phyloP scores from a whole-genome alignment of 2,797 vertebrate genomes.

The Taeniopygia guttata region DNA sequence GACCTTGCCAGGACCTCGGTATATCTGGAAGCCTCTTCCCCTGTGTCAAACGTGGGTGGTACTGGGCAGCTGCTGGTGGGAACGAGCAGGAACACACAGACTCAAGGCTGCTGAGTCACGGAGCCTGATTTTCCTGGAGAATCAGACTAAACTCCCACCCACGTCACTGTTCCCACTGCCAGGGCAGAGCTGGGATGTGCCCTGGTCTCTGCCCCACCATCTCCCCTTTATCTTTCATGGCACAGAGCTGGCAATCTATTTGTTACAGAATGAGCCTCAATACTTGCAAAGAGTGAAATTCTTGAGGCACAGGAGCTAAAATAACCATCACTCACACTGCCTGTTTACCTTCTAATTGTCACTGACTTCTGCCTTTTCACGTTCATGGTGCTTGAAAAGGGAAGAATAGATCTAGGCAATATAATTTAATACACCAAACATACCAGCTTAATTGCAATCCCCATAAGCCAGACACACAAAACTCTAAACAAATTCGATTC shows the following conservation, averaged over 20 bases:
- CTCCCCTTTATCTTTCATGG: not conserved
- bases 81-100: not conserved
- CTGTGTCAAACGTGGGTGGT: not conserved
- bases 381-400: not conserved
- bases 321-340: not conserved
- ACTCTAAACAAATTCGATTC: slow-evolving; percentile 65
- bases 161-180: not conserved
- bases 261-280: not conserved
- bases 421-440: slow-evolving; percentile 54
- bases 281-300: not conserved
- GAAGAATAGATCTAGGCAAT: slow-evolving; percentile 12
- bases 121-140: not conserved
- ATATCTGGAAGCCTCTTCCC: not conserved
- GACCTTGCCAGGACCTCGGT: not conserved
- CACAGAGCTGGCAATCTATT: not conserved
- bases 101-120: not conserved
- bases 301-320: not conserved
- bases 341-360: slow-evolving; percentile 36
- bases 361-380: not conserved
- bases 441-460: slow-evolving; percentile 36
- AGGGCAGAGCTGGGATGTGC: not conserved
- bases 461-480: slow-evolving; percentile 41
- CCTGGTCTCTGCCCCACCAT: not conserved
- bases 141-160: not conserved
- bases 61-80: not conserved